Percentiles rank a stretch among this genome's conserved stretches.
Evolutionary conservation across 2,113 vertebrate genomes (phyloP).

Genomic region (Murina feae): DNA sequence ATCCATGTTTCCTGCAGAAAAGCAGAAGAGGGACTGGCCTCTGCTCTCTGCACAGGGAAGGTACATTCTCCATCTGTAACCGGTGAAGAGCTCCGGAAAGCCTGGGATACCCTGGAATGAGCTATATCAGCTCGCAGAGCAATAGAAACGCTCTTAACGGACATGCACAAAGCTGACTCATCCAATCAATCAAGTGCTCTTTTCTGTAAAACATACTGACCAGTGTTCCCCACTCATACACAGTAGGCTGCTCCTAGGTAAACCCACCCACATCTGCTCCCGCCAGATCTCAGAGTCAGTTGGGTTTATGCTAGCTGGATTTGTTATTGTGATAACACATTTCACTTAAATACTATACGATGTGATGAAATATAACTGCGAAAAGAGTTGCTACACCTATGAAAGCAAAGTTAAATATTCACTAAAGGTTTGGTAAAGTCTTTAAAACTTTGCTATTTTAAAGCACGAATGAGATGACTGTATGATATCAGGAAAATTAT

Average conservation of each 20-base stretch:
- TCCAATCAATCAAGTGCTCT: not conserved
- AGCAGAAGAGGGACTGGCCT: not conserved
- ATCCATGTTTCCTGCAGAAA: not conserved
- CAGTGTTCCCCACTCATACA: too few relatives aligned
- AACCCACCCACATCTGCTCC: not conserved
- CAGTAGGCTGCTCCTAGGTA: not conserved
- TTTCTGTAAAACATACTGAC: not conserved
- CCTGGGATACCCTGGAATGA: not conserved
- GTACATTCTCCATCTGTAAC: not conserved
- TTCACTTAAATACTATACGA: not conserved
- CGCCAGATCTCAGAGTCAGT: not conserved
- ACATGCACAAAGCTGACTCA: not conserved
- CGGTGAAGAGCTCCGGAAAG: not conserved
- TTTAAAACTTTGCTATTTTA: not conserved
- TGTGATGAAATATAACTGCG: not conserved
- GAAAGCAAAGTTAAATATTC: constrained; percentile 14
- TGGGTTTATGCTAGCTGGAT: not conserved
- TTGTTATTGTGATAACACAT: not conserved
- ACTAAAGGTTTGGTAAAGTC: not conserved
- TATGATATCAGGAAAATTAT: not conserved
- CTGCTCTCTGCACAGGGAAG: not conserved
- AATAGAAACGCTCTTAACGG: not conserved
- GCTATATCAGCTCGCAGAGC: not conserved
- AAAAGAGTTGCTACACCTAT: not conserved
- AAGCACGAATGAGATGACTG: not conserved